Evolutionary conservation across 2,888 invertebrate genomes (phyloP).

Genomic region (Sphecodes monilicornis): DNA sequence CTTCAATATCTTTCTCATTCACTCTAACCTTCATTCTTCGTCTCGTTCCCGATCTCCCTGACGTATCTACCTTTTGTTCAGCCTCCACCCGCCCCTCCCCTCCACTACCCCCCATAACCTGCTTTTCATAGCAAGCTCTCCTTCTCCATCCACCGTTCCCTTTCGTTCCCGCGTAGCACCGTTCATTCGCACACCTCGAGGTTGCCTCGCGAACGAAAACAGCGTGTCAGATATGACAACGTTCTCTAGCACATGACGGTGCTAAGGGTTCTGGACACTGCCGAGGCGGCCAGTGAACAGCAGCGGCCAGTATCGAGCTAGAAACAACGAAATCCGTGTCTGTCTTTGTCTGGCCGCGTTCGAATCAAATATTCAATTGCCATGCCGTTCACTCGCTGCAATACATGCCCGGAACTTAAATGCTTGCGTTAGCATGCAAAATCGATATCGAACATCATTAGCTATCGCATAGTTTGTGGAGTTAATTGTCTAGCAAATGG

Average conservation of each 20-base stretch:
- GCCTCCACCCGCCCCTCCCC: not conserved
- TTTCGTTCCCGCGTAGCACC: constrained; percentile 29
- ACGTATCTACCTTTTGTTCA: constrained; percentile 65
- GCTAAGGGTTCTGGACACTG: constrained; percentile 50
- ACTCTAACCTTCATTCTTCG: constrained; percentile 50
- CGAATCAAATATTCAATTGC: constrained; percentile 27
- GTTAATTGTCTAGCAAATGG: not conserved
- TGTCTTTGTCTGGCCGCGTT: constrained; percentile 13
- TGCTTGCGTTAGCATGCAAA: constrained; percentile 71
- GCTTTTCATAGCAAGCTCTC: constrained; percentile 41
- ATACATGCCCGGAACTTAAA: constrained; percentile 8
- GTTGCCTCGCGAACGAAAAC: constrained; percentile 66
- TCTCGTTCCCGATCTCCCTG: constrained; percentile 57
- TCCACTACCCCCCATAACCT: not conserved
- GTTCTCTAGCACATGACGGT: constrained; percentile 63
- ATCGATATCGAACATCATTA: constrained; percentile 70
- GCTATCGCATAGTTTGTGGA: constrained; percentile 23
- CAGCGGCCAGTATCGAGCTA: constrained; percentile 23
- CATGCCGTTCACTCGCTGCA: constrained; percentile 18
- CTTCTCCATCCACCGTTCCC: constrained; percentile 35
- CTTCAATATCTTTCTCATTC: constrained; percentile 63
- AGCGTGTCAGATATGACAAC: constrained; percentile 69
- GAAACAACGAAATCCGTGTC: constrained; percentile 13
- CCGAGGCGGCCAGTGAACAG: not conserved
- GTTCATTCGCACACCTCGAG: constrained; percentile 19